Base-by-base conservation (phyloP, 2,113 vertebrate genomes). In the Trogon melanurus region DNA sequence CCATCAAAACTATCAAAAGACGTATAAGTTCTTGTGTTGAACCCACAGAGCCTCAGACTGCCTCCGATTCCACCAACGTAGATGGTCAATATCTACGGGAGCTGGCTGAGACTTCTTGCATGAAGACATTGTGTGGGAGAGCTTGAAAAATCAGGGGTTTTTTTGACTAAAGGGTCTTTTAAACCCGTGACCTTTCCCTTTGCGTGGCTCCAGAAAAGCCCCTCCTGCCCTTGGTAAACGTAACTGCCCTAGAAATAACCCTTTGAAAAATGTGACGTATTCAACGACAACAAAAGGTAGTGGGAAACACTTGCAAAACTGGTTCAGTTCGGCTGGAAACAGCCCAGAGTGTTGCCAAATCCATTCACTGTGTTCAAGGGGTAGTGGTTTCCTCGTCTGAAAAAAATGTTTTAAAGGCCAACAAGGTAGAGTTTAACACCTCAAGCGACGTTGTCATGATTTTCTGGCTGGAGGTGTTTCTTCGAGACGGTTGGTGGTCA, bases 361-460 rank as follows among this genome's bases (percentile, higher is more conserved):
- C 32, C 10, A 1, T 50, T 89, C 29, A 64, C 29, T 0, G 0
- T 19, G 32, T 23, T 56, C 25, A n/a, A 23, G 47, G 5, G 4
- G 23, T 29, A 23, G 29, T 41, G 32, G 25, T 85, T 57, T 14
- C 41, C 41, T 3, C 27, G 27, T 15, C 2, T 0, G 6, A 1
- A 5, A 27, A 53, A n/a, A 32, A 20, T 4, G 8, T 36, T 54
- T 44, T 23, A 11, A n/a, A 82, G 36, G 29, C 45, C 4, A 11
- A 3, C 6, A 20, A 58, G 22, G 62, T n/a, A 38, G 9, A 14
- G 4, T 38, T 48, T 58, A 13, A 11, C 21, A 12, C 19, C 38
- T 45, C 29, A 8, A 51, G 67, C 0, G 1, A 20, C 6, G 34
- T 15, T 0, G 0, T 15, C 5, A 1, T 3, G 0, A 47, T 91